Base-by-base conservation (phyloP, 1,140 invertebrate species). In the Zaprionus ghesquierei region DNA sequence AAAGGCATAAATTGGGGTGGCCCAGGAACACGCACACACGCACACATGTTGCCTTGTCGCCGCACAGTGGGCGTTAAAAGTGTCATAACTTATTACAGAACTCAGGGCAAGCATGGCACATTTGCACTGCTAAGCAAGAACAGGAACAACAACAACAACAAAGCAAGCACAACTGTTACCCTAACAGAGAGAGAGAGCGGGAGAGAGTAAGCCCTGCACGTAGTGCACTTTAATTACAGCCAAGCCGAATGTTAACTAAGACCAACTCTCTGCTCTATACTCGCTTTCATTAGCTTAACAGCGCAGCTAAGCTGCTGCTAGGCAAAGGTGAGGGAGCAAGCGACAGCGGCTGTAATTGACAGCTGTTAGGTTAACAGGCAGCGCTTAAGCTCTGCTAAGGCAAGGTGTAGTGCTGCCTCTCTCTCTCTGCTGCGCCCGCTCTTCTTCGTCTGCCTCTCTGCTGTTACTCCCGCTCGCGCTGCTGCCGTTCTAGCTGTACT, bases 61-160 rank as follows among this genome's bases (percentile, higher is more conserved):
- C 56, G 46, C 63, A 85, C 81, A 78, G 75, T 81, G 78, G 75
- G 82, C 70, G 79, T 69, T 69, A 72, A 87, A 86, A 86, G 81
- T 86, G 81, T 86, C 81, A 87, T 76, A 86, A 87, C 75, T 82
- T 82, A 79, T 87, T 79, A 79, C 58, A 63, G 84, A 63, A 78
- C 79, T 69, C 35, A 69, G 78, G 68, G 60, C 65, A 66, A 77
- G 77, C 64, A 76, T 76, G 79, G 73, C 72, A 82, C 56, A 79
- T 89, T 84, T 79, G 84, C 44, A 23, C 75, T 58, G 49, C 51
- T 74, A 69, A 58, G 63, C 23, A 31, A 18, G 15, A 49, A 55
- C 49, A 33, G 6, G 35, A 18, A 41, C 35, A 41, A 15, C 15
- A 15, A n/a, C n/a, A n/a, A n/a, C 9, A 54, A 25, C 27, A 9